phyloP scores from a whole-genome alignment of 2,888 invertebrate species.

The Ophonus ardosiacus region DNA sequence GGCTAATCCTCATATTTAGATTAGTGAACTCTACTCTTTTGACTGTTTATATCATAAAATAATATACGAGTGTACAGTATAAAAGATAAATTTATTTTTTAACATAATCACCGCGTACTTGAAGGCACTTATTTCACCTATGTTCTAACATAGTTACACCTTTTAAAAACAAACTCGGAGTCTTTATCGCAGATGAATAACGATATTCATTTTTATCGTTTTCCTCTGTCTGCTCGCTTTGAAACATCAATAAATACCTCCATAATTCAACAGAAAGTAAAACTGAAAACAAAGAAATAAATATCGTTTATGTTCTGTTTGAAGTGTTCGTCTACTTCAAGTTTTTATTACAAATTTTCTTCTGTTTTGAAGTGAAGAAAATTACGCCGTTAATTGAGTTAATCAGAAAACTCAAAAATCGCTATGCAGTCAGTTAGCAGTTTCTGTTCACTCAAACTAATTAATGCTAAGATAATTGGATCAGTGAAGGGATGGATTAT shows the following conservation, averaged over 20 bases:
- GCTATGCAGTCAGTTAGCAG: not conserved
- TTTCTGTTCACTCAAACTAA: constrained; percentile 3
- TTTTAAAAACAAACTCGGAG: too few relatives aligned
- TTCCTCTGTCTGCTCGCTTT: not conserved
- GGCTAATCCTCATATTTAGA: too few relatives aligned
- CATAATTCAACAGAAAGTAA: constrained; percentile 6
- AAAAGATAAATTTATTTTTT: too few relatives aligned
- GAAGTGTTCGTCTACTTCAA: not conserved
- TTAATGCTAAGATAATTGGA: not conserved
- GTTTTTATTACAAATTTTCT: not conserved
- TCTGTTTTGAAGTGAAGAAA: not conserved
- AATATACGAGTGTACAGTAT: too few relatives aligned
- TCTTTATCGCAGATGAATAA: not conserved
- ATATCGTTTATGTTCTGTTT: not conserved
- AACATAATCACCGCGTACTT: too few relatives aligned
- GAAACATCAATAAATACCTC: constrained; percentile 2
- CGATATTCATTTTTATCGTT: not conserved
- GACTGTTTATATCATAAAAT: too few relatives aligned
- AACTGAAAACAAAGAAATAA: constrained; percentile 13
- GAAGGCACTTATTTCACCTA: too few relatives aligned
- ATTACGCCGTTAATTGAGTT: constrained; percentile 12
- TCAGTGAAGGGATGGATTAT: not conserved
- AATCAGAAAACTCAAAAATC: constrained; percentile 21
- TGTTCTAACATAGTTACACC: too few relatives aligned
- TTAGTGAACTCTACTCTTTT: too few relatives aligned